Evolutionary conservation across 2,113 vertebrate genomes (phyloP).

Genomic region (Toxotes jaculatrix): DNA sequence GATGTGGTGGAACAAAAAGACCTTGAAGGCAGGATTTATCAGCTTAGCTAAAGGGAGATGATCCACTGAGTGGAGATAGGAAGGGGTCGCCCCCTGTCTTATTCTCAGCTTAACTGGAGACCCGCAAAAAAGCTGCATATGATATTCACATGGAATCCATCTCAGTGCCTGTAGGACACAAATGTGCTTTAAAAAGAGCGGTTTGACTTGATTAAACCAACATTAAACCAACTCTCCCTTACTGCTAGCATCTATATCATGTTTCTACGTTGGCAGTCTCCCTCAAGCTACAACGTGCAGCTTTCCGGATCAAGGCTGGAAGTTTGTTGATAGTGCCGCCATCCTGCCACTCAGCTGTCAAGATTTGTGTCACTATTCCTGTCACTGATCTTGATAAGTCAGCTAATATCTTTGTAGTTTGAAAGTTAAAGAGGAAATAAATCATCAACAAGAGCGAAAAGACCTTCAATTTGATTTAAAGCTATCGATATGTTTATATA

Average conservation of each 20-base stretch:
- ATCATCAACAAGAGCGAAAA: not conserved
- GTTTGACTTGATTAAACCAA: constrained; percentile 18
- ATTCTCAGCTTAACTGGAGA: constrained; percentile 50
- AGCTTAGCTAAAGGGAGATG: constrained; percentile 66
- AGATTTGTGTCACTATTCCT: not conserved
- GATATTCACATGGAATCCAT: constrained; percentile 54
- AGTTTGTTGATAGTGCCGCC: not conserved
- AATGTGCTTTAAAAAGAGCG: constrained; percentile 19
- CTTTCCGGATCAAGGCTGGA: not conserved
- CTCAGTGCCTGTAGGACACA: constrained; percentile 23
- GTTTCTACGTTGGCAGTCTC: not conserved
- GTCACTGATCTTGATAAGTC: not conserved
- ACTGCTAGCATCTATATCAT: not conserved
- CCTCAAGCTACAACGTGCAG: not conserved
- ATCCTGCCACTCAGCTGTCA: not conserved
- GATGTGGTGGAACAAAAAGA: constrained; percentile 66
- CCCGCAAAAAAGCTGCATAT: constrained; percentile 17
- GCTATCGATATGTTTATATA: too few relatives aligned
- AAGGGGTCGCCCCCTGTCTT: constrained; percentile 50
- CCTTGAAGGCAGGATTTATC: constrained; percentile 71
- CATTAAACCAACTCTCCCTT: constrained; percentile 10
- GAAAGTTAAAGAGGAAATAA: not conserved
- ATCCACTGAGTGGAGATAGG: constrained; percentile 62
- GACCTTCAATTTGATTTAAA: too few relatives aligned
- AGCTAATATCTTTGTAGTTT: not conserved